These are phyloP conservation scores for Sebastes matsubarae DNA, from an alignment of 2,797 vertebrate genomes.

Conservation along the genomic window DNA sequence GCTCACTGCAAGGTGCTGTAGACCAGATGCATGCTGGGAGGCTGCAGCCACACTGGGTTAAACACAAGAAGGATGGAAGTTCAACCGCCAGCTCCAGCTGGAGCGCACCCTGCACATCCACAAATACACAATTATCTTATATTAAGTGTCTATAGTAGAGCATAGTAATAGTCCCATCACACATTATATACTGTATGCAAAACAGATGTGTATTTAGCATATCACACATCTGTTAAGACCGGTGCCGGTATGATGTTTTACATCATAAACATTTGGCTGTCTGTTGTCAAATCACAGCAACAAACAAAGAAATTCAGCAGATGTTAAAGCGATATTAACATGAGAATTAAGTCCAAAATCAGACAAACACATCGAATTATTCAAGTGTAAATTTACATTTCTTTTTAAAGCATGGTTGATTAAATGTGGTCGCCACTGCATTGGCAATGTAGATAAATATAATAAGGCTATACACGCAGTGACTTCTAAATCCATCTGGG, in stretches of 20 bases:
- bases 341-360: background rate
- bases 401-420: background rate
- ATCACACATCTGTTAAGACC: slow-evolving; percentile 6
- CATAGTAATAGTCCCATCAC: background rate
- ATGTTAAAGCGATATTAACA: background rate
- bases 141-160: background rate
- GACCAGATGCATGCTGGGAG: slow-evolving; percentile 22
- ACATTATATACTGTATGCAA: background rate
- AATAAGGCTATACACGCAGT: background rate
- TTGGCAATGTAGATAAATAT: background rate
- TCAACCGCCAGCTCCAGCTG: no score
- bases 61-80: background rate
- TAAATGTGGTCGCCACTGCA: background rate
- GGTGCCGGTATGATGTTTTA: background rate
- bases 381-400: background rate
- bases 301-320: background rate
- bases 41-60: background rate
- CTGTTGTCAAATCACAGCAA: background rate
- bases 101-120: background rate
- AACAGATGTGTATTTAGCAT: slow-evolving; percentile 10
- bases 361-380: background rate
- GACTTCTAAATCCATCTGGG: background rate
- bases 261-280: background rate
- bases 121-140: background rate
- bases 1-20: slow-evolving; percentile 22